Base-by-base conservation (phyloP, 2,797 vertebrate genomes). In the Enteromius afrohamiltoni region DNA sequence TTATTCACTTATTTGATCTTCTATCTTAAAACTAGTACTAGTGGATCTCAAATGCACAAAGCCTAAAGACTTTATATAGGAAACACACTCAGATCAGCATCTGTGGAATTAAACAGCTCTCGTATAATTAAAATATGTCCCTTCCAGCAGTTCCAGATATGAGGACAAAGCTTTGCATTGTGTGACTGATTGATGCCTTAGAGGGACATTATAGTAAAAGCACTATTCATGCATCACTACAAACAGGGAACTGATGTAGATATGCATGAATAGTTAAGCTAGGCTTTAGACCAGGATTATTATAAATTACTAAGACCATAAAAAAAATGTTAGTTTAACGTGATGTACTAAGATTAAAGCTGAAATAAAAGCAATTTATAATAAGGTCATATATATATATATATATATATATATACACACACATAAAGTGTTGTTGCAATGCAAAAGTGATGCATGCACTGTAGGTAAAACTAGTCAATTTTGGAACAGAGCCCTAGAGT, bases 101-200 rank as follows among this genome's bases (percentile, higher is more conserved):
- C 64, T 65, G 16, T 47, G 67, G 73, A 53, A 42, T 83, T 55
- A 42, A 76, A 68, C 47, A 9, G 80, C 62, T 42, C 47, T 42
- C 16, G 4, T 55, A 17, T 75, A 68, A 76, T 83, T 83, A 83
- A 67, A 83, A 34, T 55, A 64, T 2, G 62, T 23, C 51, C 53
- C 83, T 67, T 73, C 37, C 53, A 78, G 75, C 83, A 64, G 21
- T 71, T 53, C 42, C 6, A 42, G 40, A 37, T 62, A 78, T 51
- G 8, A 62, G 73, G 69, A 79, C 51, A 73, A 78, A 83, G 65
- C 58, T 51, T 62, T 71, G 55, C 64, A 45, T 69, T 83, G 62
- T 78, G 82, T 83, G 82, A 82, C 70, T 51, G 73, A 83, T 49
- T 47, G 21, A 83, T 58, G 82, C 47, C 80, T 74, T 58, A 21